Evolutionary conservation across 2,888 invertebrate species (phyloP).

Genomic region (Ischnura elegans): DNA sequence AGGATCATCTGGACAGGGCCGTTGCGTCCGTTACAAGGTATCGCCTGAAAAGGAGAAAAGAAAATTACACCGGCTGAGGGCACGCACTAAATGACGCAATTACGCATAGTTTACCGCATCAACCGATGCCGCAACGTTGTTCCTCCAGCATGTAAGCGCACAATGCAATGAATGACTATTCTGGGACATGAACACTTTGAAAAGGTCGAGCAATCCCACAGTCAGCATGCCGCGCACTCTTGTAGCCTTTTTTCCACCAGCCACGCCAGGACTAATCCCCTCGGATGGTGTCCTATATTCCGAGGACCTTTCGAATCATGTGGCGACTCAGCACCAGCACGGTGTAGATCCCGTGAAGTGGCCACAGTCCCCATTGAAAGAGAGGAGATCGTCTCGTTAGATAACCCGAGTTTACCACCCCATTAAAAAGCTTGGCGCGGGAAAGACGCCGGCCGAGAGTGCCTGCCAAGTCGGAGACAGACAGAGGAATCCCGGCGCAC

Average conservation of each 20-base stretch:
- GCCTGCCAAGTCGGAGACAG: not conserved
- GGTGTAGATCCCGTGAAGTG: not conserved
- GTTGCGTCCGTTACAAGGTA: no score
- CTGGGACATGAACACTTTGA: not conserved
- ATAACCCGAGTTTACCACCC: not conserved
- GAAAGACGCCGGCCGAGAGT: not conserved
- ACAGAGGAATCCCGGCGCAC: not conserved
- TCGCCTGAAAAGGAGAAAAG: no score
- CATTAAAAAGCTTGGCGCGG: not conserved
- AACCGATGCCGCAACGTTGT: not conserved
- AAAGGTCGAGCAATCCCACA: not conserved
- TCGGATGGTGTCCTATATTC: not conserved
- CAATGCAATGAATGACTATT: not conserved
- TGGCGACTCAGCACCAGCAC: not conserved
- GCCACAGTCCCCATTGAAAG: not conserved
- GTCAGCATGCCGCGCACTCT: not conserved
- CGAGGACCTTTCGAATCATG: not conserved
- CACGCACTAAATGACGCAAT: not conserved
- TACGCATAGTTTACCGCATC: not conserved
- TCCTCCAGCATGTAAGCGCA: not conserved
- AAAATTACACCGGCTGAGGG: not conserved
- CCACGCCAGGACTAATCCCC: not conserved
- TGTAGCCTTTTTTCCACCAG: not conserved
- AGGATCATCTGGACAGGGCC: no score
- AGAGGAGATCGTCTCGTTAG: not conserved